These are phyloP conservation scores for Gopherus flavomarginatus DNA, from an alignment of 2,113 vertebrate species.

Conservation along the genomic window DNA sequence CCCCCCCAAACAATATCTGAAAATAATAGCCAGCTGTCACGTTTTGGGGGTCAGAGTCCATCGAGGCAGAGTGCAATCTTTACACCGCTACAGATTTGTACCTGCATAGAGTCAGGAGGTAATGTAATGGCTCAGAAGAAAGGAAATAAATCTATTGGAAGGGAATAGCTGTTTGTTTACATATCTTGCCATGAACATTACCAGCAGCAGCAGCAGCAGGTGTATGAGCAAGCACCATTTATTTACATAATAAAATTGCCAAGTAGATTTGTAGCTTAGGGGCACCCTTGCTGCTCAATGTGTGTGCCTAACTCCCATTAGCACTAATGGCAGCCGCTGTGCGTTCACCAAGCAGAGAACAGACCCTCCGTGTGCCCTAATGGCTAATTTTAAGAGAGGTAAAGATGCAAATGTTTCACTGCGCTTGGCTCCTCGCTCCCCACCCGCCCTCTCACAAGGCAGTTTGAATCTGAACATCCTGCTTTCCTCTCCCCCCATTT, in stretches of 20 bases:
- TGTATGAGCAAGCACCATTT: slow-evolving; percentile 63
- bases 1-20: accelerated
- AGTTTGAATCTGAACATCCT: not conserved
- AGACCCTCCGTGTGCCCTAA: not conserved
- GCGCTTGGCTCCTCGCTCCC: not conserved
- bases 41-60: not conserved
- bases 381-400: not conserved
- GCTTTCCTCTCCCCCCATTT: not conserved
- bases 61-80: not conserved
- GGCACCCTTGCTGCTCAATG: not conserved
- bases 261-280: slow-evolving; percentile 61
- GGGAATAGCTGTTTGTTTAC: slow-evolving; percentile 51
- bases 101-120: not conserved
- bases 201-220: slow-evolving; percentile 47
- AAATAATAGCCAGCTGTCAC: not conserved
- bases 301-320: not conserved
- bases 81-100: not conserved
- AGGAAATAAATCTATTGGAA: slow-evolving; percentile 42
- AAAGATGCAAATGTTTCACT: not conserved
- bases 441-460: accelerated
- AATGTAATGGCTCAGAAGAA: slow-evolving; percentile 40
- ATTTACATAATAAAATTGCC: slow-evolving; percentile 63
- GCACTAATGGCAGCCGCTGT: not conserved
- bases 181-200: not conserved
- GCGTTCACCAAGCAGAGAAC: not conserved